A percentile compares a stretch with the other conserved stretches of the same genome.
Evolutionary conservation across 2,113 vertebrate genomes (phyloP).

Genomic region (Trinectes maculatus): DNA sequence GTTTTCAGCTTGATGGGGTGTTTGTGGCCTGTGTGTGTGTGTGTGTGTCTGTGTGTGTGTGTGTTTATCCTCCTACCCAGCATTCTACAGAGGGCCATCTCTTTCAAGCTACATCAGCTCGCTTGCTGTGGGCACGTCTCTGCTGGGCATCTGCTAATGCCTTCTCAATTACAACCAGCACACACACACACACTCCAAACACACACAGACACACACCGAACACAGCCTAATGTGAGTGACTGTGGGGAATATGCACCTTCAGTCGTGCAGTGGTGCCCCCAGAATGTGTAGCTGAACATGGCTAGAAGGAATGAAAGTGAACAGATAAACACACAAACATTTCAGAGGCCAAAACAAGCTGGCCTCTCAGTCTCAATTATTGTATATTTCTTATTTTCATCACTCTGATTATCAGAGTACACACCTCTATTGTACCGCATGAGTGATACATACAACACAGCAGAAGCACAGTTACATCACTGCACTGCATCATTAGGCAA

Average conservation of each 20-base stretch:
- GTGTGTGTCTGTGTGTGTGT: neutral
- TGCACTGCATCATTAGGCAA: neutral
- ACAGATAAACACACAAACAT: conserved; percentile 39
- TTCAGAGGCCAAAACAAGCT: conserved; percentile 42
- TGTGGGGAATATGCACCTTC: conserved; percentile 20
- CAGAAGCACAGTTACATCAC: too few species aligned
- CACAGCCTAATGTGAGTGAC: conserved; percentile 14
- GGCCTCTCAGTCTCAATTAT: conserved; percentile 15
- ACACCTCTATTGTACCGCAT: too few species aligned
- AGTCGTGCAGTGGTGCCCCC: conserved; percentile 27
- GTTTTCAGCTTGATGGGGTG: conserved; percentile 44
- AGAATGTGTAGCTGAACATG: conserved; percentile 2
- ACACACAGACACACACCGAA: conserved; percentile 14
- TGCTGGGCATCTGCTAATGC: conserved; percentile 57
- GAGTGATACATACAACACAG: too few species aligned
- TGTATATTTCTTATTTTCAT: too few species aligned
- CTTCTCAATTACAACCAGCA: conserved; percentile 55
- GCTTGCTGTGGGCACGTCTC: conserved; percentile 37
- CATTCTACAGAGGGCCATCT: conserved; percentile 38
- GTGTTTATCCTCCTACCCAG: conserved; percentile 5
- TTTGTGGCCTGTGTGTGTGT: conserved; percentile 23
- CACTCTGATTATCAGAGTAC: too few species aligned
- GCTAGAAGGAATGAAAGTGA: conserved; percentile 4
- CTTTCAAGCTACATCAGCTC: conserved; percentile 50
- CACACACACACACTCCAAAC: conserved; percentile 7